Evolutionary conservation across 2,888 invertebrate genomes (phyloP).

Genomic region (Agrochola lota): DNA sequence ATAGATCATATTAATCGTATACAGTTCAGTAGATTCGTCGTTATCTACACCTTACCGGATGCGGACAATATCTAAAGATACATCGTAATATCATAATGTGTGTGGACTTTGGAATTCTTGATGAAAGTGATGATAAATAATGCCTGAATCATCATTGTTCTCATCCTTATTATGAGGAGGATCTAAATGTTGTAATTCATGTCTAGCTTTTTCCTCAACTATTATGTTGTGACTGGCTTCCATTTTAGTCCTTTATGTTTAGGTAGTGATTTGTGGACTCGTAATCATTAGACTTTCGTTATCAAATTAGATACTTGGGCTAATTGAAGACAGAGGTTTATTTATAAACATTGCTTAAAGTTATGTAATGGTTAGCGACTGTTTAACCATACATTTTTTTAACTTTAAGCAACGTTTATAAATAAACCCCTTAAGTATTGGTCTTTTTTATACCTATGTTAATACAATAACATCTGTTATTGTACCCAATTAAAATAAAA

Average conservation of each 20-base stretch:
- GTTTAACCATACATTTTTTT: too few relatives aligned
- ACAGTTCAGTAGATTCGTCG: neutral
- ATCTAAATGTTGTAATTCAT: neutral
- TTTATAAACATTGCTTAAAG: too few relatives aligned
- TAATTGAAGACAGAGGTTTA: neutral
- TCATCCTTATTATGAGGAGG: slow-evolving; percentile 1
- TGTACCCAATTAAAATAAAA: neutral
- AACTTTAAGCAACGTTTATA: too few relatives aligned
- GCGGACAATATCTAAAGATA: slow-evolving; percentile 21
- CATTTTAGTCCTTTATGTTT: neutral
- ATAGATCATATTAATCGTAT: slow-evolving; percentile 31
- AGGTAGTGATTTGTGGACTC: neutral
- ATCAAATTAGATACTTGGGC: neutral
- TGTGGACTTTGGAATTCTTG: slow-evolving; percentile 40
- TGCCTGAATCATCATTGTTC: slow-evolving; percentile 24
- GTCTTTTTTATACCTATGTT: neutral
- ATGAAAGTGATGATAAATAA: slow-evolving; percentile 35
- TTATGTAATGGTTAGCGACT: too few relatives aligned
- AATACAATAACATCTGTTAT: neutral
- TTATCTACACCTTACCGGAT: slow-evolving; percentile 51
- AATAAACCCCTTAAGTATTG: neutral
- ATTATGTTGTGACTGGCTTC: neutral
- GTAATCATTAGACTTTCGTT: neutral
- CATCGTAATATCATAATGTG: slow-evolving; percentile 2
- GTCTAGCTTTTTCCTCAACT: neutral